Base-by-base conservation (phyloP, 2,113 vertebrate genomes). In the Hoplias malabaricus region DNA sequence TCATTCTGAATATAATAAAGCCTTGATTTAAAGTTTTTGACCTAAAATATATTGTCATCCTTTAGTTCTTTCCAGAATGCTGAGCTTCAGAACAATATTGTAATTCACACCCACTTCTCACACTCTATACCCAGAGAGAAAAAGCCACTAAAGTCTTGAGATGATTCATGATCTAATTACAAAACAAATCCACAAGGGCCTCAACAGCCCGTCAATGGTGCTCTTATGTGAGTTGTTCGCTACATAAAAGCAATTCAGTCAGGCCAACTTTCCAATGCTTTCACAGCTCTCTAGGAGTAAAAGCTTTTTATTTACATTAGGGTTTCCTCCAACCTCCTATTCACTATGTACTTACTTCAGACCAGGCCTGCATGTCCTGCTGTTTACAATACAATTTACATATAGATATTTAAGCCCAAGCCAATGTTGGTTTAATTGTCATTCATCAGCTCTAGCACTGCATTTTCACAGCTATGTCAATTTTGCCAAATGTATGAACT, bases 111-210 rank as follows among this genome's bases (percentile, higher is more conserved):
- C 72, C 43, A 76, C 14, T 67, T 59, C 69, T 40, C 16, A 59
- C 42, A 53, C 33, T 54, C 36, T 11, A 34, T 21, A 36, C 43
- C 68, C 31, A 61, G 57, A 19, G 57, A 33, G 57, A 63, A 36
- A 42, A 59, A 68, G 31, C 19, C 25, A 34, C 50, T 43, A 38
- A 56, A 74, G 38, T 59, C 36, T 9, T 5, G 27, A 69, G 65
- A 33, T 65, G 27, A 56, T 68, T 73, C 23, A 75, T 56, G 33
- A 75, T 70, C 50, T 33, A 27, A 68, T 72, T 69, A 77, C 38
- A 67, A 65, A 69, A 69, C 67, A 34, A 50, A n/a, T n/a, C n/a
- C 69, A 50, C 27, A 74, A 57, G 7, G 42, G 42, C 59, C 36
- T 70, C 42, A 75, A 71, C 27, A 73, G 63, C 65, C n/a, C 7